phyloP scores from a whole-genome alignment of 2,113 vertebrate species.

The Limanda limanda region DNA sequence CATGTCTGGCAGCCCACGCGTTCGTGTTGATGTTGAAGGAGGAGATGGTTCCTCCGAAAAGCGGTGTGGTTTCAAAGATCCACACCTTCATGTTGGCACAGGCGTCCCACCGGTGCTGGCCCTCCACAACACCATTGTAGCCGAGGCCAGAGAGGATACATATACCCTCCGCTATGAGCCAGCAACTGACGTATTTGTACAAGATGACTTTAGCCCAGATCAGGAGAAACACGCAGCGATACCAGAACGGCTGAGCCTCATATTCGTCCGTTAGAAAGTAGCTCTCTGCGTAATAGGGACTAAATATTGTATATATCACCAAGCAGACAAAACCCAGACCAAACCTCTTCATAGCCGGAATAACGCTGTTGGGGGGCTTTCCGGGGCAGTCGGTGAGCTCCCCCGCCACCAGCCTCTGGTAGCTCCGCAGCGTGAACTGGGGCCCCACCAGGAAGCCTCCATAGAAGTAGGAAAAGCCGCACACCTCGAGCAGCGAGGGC shows the following conservation, averaged over 20 bases:
- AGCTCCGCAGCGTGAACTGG: slow-evolving; percentile 95
- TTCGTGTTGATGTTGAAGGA: slow-evolving; percentile 99
- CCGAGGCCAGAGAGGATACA: slow-evolving; percentile 93
- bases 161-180: slow-evolving; percentile 96
- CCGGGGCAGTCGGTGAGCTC: slow-evolving; percentile 91
- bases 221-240: slow-evolving; percentile 92
- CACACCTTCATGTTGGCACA: slow-evolving; percentile 98
- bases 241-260: slow-evolving; percentile 91
- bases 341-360: slow-evolving; percentile 91
- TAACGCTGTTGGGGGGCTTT: slow-evolving; percentile 89
- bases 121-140: slow-evolving; percentile 86
- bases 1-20: slow-evolving; percentile 92
- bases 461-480: slow-evolving; percentile 96
- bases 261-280: slow-evolving; percentile 91
- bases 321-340: slow-evolving; percentile 90
- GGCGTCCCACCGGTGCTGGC: slow-evolving; percentile 88
- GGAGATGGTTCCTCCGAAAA: slow-evolving; percentile 92
- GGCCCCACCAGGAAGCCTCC: slow-evolving; percentile 97
- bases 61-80: slow-evolving; percentile 94
- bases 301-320: slow-evolving; percentile 86
- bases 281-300: slow-evolving; percentile 86
- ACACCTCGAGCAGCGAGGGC: slow-evolving; percentile 92
- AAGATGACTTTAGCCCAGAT: slow-evolving; percentile 94
- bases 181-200: slow-evolving; percentile 98
- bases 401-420: slow-evolving; percentile 89